Evolutionary conservation across 2,113 vertebrate species (phyloP).

Genomic region (Lasiurus cinereus): DNA sequence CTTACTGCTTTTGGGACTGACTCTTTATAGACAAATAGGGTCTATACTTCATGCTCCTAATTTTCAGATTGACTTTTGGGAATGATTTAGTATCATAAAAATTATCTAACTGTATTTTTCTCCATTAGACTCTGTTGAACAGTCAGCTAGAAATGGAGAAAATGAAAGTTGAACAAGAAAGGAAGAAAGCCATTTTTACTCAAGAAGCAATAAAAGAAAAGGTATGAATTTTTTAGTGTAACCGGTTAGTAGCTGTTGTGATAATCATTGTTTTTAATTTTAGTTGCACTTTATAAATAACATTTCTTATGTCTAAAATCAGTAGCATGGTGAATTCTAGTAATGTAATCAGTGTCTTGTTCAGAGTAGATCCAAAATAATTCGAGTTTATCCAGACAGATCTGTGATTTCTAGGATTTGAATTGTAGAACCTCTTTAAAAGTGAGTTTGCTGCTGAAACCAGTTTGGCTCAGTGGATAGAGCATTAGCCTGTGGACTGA

Average conservation of each 20-base stretch:
- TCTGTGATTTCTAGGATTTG: constrained; percentile 36
- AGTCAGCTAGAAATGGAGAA: constrained; percentile 99
- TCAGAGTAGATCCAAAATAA: not conserved
- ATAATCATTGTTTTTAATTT: constrained; percentile 33
- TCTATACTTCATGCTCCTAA: not conserved
- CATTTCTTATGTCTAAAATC: not conserved
- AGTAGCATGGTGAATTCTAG: not conserved
- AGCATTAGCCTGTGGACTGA: no score
- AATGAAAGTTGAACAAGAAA: constrained; percentile 99
- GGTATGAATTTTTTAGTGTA: constrained; percentile 85
- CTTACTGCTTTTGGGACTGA: not conserved
- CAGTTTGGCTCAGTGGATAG: no score
- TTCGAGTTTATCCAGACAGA: not conserved
- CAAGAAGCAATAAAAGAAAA: constrained; percentile 97
- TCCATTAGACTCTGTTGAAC: constrained; percentile 90
- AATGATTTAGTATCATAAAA: constrained; percentile 25
- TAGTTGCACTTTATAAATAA: not conserved
- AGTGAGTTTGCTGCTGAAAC: not conserved
- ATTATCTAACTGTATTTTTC: constrained; percentile 44
- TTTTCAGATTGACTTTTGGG: not conserved
- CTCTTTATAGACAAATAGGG: not conserved
- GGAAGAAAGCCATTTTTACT: constrained; percentile 94
- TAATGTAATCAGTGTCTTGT: not conserved
- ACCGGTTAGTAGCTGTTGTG: constrained; percentile 3
- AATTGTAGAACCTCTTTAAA: constrained; percentile 1